A percentile compares a stretch with the other conserved stretches of the same genome.
These are phyloP conservation scores for Prosapia bicincta DNA, from an alignment of 2,888 invertebrate genomes.

Conservation along the genomic window DNA sequence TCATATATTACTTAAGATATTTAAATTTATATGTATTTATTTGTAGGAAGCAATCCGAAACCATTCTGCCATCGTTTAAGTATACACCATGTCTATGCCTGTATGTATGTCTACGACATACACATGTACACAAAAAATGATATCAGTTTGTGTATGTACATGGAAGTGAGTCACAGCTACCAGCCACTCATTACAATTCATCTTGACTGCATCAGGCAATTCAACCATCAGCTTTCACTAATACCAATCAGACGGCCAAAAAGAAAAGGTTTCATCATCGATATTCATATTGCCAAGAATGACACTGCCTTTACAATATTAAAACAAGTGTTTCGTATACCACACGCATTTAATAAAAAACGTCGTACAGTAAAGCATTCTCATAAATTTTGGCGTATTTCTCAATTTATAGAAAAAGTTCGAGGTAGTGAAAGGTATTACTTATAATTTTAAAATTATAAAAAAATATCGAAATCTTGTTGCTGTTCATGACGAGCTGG, in stretches of 20 bases:
- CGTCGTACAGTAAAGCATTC: neutral
- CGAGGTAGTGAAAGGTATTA: neutral
- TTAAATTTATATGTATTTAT: too few species aligned
- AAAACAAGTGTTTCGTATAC: conserved; percentile 13
- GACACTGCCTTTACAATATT: conserved; percentile 17
- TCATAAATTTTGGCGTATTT: neutral
- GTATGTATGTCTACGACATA: conserved; percentile 14
- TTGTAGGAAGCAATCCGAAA: neutral
- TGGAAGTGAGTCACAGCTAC: conserved; percentile 9
- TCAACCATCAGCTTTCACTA: neutral
- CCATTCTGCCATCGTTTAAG: neutral
- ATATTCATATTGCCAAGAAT: conserved; percentile 10
- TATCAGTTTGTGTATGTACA: conserved; percentile 12
- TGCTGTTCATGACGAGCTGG: too few species aligned
- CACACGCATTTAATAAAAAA: neutral
- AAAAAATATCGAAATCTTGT: too few species aligned
- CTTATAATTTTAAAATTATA: neutral
- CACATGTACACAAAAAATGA: conserved; percentile 11
- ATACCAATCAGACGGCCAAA: neutral
- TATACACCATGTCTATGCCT: neutral
- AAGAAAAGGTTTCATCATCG: neutral
- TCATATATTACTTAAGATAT: too few species aligned
- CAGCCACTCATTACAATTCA: conserved; percentile 12
- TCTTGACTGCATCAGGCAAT: conserved; percentile 10
- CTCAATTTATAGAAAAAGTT: neutral